Percentiles rank a stretch among this genome's conserved stretches.
These are phyloP conservation scores for Acanthaster planci DNA, from an alignment of 35 echinoderm and acorn worm genomes.

Conservation along the genomic window DNA sequence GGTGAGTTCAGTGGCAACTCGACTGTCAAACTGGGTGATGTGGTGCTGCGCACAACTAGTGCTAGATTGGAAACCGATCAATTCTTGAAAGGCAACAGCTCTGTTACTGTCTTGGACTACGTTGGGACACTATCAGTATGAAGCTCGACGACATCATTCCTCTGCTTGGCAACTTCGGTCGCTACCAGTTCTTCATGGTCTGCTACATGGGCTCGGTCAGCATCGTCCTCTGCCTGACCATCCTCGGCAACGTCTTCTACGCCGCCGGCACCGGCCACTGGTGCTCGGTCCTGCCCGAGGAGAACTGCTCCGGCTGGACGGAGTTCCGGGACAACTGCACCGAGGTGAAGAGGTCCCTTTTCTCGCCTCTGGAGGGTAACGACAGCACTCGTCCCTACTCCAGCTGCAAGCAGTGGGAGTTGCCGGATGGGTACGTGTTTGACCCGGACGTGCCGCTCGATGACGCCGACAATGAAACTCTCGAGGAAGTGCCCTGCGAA, in stretches of 20 bases:
- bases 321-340: constrained; percentile 22
- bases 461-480: not conserved
- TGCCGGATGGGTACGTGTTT: not conserved
- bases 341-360: constrained; percentile 26
- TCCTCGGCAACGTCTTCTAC: not conserved
- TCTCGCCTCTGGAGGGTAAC: not conserved
- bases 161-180: constrained; percentile 19
- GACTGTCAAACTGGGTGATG: too few species aligned
- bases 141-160: constrained; percentile 20
- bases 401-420: constrained; percentile 18
- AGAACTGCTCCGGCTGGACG: not conserved
- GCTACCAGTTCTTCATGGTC: not conserved
- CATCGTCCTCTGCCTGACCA: not conserved
- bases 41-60: too few species aligned
- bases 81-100: too few species aligned
- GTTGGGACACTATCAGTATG: not conserved
- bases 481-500: not conserved
- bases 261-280: constrained; percentile 18
- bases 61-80: too few species aligned
- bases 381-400: not conserved
- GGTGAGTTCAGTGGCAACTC: too few species aligned
- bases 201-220: not conserved
- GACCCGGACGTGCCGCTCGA: not conserved
- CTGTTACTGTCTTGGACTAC: too few species aligned
- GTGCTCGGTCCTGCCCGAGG: constrained; percentile 23